These are phyloP conservation scores for Falco berigora DNA, from an alignment of 2,797 vertebrate species.

Conservation along the genomic window DNA sequence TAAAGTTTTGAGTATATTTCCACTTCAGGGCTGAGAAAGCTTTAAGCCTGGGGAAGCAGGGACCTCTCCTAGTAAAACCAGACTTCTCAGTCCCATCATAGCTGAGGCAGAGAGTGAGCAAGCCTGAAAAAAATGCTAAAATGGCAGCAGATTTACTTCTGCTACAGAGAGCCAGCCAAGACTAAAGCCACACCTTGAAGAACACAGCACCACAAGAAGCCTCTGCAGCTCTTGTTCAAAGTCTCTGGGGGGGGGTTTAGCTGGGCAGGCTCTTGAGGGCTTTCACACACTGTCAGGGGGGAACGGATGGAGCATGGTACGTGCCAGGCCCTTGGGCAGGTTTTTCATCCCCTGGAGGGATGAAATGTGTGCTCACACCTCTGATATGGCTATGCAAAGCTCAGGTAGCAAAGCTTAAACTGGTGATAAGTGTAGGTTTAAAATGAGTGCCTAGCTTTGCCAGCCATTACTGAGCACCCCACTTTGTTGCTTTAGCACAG, in stretches of 20 bases:
- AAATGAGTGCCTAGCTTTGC: neutral
- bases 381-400: neutral
- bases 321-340: neutral
- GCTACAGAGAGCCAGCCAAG: neutral
- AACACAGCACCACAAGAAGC: neutral
- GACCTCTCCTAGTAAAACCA: neutral
- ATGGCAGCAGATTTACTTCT: neutral
- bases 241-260: neutral
- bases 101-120: neutral
- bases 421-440: neutral
- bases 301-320: accelerated
- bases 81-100: neutral
- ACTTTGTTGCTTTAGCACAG: neutral
- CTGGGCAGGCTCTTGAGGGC: neutral
- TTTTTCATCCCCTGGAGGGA: neutral
- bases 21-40: neutral
- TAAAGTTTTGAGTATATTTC: neutral
- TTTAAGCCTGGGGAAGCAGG: neutral
- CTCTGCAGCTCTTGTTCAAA: neutral
- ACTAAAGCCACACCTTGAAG: neutral
- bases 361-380: neutral
- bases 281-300: neutral
- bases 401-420: neutral
- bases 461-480: neutral
- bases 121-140: neutral